Evolutionary conservation across 2,797 vertebrate species (phyloP).

Genomic region (Enteromius afrohamiltoni): DNA sequence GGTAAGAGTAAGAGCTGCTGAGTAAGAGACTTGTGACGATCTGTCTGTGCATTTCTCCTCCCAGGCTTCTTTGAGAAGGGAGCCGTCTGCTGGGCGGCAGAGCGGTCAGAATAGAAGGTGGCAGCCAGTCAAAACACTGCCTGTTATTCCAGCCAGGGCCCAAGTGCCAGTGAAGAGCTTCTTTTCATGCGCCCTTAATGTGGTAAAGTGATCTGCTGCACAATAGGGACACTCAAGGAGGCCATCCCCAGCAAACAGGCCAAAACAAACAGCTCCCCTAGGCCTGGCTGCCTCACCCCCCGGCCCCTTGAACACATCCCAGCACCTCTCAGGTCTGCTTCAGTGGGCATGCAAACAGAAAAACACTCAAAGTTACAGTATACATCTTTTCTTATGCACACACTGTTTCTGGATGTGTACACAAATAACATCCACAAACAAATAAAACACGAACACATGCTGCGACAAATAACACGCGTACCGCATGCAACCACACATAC

Average conservation of each 20-base stretch:
- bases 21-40: slow-evolving; percentile 42
- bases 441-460: slow-evolving; percentile 26
- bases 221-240: slow-evolving; percentile 82
- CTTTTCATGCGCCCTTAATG: slow-evolving; percentile 80
- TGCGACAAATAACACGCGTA: slow-evolving; percentile 16
- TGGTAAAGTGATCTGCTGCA: slow-evolving; percentile 82
- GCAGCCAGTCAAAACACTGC: slow-evolving; percentile 83
- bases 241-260: slow-evolving; percentile 77
- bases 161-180: slow-evolving; percentile 80
- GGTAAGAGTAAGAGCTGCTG: slow-evolving; percentile 9
- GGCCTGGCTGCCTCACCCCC: slow-evolving; percentile 48
- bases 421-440: slow-evolving; percentile 16
- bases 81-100: slow-evolving; percentile 67
- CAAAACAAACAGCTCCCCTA: slow-evolving; percentile 72
- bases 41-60: slow-evolving; percentile 41
- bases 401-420: background rate
- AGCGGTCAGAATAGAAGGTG: slow-evolving; percentile 79
- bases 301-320: slow-evolving; percentile 27
- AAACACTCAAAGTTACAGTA: slow-evolving; percentile 17
- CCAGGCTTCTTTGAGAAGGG: slow-evolving; percentile 57
- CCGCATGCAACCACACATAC: background rate
- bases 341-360: slow-evolving; percentile 47
- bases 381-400: slow-evolving; percentile 4
- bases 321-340: slow-evolving; percentile 33
- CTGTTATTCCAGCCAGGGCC: slow-evolving; percentile 74